phyloP scores from a whole-genome alignment of 1,140 invertebrate species.

The Colletes latitarsis region DNA sequence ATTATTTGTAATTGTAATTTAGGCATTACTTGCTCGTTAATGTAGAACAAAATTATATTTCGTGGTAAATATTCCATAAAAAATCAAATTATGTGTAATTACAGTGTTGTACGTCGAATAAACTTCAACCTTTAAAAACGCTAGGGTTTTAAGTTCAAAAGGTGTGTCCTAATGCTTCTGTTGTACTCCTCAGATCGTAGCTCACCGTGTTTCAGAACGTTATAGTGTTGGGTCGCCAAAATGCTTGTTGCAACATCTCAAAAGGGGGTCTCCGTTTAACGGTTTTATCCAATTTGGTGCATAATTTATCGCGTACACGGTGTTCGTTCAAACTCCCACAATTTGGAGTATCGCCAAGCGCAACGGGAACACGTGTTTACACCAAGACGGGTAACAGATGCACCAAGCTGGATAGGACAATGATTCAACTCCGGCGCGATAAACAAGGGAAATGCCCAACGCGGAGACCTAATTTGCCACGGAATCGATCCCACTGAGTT shows the following conservation, averaged over 20 bases:
- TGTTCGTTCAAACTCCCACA: not conserved
- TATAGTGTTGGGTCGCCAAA: too few species aligned
- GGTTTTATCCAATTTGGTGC: not conserved
- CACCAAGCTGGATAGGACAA: slow-evolving; percentile 6
- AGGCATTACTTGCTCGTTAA: too few species aligned
- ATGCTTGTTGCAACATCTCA: not conserved
- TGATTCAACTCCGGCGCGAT: not conserved
- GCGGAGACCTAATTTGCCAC: not conserved
- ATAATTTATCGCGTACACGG: slow-evolving; percentile 11
- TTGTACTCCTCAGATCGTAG: too few species aligned
- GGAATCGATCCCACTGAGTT: not conserved
- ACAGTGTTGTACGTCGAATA: too few species aligned
- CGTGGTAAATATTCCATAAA: too few species aligned
- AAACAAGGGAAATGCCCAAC: not conserved
- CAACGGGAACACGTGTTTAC: not conserved
- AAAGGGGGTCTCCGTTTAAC: not conserved
- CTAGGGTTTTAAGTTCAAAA: too few species aligned
- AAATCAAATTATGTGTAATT: too few species aligned
- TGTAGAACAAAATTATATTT: too few species aligned
- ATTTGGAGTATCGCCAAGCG: slow-evolving; percentile 2
- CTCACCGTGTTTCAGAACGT: too few species aligned
- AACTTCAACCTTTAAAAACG: too few species aligned
- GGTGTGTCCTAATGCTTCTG: too few species aligned
- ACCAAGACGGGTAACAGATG: not conserved
- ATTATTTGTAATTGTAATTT: too few species aligned